Base-by-base conservation (phyloP, 2,888 invertebrate species). In the Cantharis rustica region DNA sequence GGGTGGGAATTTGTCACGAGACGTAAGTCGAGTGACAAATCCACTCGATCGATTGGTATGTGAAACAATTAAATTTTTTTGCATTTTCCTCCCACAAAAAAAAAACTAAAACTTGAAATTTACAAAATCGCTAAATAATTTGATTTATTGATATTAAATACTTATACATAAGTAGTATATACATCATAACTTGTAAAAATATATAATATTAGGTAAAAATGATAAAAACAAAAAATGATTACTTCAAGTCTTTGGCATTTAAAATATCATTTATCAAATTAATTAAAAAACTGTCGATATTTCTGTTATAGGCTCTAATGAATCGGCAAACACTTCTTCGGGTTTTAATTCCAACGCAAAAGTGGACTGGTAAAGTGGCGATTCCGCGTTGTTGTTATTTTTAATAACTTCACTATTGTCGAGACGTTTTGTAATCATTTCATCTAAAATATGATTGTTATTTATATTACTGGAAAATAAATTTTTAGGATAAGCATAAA, bases 271-370 rank as follows among this genome's bases (percentile, higher is more conserved):
- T 68, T 3, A 66, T 10, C 10, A n/a, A 17, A 26, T 10, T 68
- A 47, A 15, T 78, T 78, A 81, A 80, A 81, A 80, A 61, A 77
- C 76, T 20, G 81, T 81, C 11, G 80, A 78, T 11, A 71, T 61
- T 77, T 81, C 81, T 61, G 70, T 70, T 61, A 77, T 68, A 10
- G 83, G 80, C 81, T 86, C 86, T 62, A 86, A 80, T 1, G 86
- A 86, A 82, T 86, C 86, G 4, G 84, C 73, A 75, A 84, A 86
- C 13, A 79, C 78, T 76, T 84, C 83, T 16, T 81, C 82, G 16
- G 80, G 75, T 72, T 78, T 77, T n/a, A 47, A 47, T 5, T 47
- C 47, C 47, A 47, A 47, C 5, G n/a, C 1, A 47, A 1, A 47
- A 0, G n/a, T 47, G 1, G n/a, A 11, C n/a, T 13, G 1, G 13